phyloP scores from a whole-genome alignment of 2,888 invertebrate species.

The Hymenopus coronatus region DNA sequence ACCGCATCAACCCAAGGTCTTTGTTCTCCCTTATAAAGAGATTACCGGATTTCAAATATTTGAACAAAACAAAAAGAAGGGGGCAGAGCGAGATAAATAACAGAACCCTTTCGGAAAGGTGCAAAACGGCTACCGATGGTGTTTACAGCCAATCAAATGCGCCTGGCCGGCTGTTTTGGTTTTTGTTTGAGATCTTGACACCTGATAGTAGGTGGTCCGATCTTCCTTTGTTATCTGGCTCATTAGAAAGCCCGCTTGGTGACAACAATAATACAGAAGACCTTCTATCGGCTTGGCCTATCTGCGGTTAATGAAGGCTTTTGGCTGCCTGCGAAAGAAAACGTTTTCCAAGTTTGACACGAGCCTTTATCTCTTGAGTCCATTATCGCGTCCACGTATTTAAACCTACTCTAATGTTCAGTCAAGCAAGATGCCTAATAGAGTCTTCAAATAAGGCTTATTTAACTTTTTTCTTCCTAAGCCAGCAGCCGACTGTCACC shows the following conservation, averaged over 20 bases:
- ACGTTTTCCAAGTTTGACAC: neutral
- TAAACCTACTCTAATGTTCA: neutral
- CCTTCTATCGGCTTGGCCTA: neutral
- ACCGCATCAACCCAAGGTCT: neutral
- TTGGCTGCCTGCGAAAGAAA: neutral
- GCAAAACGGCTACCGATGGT: neutral
- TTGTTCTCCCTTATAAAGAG: neutral
- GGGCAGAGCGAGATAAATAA: neutral
- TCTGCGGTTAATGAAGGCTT: neutral
- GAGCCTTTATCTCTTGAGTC: neutral
- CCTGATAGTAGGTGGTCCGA: conserved; percentile 4
- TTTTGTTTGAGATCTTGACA: conserved; percentile 9
- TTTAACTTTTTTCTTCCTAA: neutral
- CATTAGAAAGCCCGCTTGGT: neutral
- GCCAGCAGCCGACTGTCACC: neutral
- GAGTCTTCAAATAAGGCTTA: neutral
- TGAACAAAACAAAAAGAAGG: neutral
- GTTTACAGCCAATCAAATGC: neutral
- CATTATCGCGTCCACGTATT: neutral
- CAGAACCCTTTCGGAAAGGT: neutral
- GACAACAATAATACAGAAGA: neutral
- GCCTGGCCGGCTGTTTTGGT: neutral
- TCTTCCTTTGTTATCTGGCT: neutral
- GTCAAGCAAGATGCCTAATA: neutral
- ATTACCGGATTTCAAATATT: neutral